These are phyloP conservation scores for Lota lota DNA, from an alignment of 2,113 vertebrate genomes.

Conservation along the genomic window DNA sequence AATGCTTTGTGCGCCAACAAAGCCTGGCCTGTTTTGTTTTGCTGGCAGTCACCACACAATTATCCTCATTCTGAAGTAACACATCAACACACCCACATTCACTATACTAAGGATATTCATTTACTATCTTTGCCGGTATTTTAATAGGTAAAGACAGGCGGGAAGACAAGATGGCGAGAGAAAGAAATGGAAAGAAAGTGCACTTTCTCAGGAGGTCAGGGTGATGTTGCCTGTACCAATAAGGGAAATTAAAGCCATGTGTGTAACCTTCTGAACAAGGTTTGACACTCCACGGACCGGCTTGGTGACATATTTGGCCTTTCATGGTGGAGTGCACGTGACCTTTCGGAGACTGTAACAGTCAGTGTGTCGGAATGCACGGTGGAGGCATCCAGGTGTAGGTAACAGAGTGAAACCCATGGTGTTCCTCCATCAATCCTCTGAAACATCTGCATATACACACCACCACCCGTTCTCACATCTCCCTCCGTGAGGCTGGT, in stretches of 20 bases:
- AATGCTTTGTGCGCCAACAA: slow-evolving; percentile 59
- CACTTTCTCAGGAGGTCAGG: too few relatives aligned
- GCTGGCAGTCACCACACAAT: slow-evolving; percentile 33
- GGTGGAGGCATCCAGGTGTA: neutral
- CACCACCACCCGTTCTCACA: too few relatives aligned
- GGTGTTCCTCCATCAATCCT: too few relatives aligned
- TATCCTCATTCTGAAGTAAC: slow-evolving; percentile 49
- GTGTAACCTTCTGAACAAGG: neutral
- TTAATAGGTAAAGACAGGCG: neutral
- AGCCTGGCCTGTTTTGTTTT: slow-evolving; percentile 37
- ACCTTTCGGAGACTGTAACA: slow-evolving; percentile 1
- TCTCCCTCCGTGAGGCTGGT: too few relatives aligned
- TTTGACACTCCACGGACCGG: slow-evolving; percentile 40
- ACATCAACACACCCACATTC: slow-evolving; percentile 36
- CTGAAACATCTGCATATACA: too few relatives aligned
- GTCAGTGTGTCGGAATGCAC: neutral
- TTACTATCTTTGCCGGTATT: neutral
- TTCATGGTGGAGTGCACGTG: neutral
- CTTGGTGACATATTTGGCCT: slow-evolving; percentile 58
- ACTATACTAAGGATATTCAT: slow-evolving; percentile 16
- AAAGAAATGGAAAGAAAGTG: too few relatives aligned
- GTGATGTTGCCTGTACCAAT: too few relatives aligned
- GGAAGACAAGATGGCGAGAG: too few relatives aligned
- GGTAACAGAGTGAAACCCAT: too few relatives aligned
- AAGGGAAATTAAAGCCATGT: neutral